These are phyloP conservation scores for Chaunax sp. DNA, from an alignment of 2,797 vertebrate genomes.

Conservation along the genomic window DNA sequence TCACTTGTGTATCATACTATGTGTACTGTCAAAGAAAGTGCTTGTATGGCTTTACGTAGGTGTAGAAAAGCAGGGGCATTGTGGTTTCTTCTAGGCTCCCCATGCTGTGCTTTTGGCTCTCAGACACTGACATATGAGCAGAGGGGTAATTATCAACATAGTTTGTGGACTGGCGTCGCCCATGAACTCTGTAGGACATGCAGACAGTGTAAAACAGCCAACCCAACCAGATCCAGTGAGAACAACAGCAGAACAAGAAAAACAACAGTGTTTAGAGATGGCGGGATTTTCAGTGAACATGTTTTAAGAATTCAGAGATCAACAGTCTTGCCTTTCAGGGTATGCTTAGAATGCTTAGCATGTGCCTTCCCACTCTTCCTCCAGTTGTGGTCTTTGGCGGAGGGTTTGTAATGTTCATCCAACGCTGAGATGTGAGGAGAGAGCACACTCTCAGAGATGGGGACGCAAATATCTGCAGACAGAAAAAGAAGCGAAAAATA, in stretches of 20 bases:
- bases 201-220: constrained; percentile 46
- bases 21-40: constrained; percentile 65
- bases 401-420: constrained; percentile 89
- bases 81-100: constrained; percentile 62
- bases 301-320: constrained; percentile 22
- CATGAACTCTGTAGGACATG: constrained; percentile 36
- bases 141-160: constrained; percentile 72
- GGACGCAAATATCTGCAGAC: constrained; percentile 90
- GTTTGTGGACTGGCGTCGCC: constrained; percentile 61
- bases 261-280: constrained; percentile 11
- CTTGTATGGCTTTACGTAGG: constrained; percentile 57
- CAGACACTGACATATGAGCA: constrained; percentile 70
- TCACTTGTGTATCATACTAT: constrained; percentile 56
- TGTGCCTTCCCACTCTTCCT: constrained; percentile 88
- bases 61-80: constrained; percentile 67
- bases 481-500: constrained; percentile 15
- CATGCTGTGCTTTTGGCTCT: constrained; percentile 53
- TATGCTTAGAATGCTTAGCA: constrained; percentile 89
- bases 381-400: constrained; percentile 92
- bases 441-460: constrained; percentile 90
- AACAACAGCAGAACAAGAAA: constrained; percentile 13
- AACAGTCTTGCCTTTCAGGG: constrained; percentile 89
- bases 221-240: constrained; percentile 7
- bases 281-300: constrained; percentile 5
- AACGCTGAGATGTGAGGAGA: constrained; percentile 91